Base-by-base conservation (phyloP, 2,797 vertebrate genomes). In the Mormyrus proboscirostris region DNA sequence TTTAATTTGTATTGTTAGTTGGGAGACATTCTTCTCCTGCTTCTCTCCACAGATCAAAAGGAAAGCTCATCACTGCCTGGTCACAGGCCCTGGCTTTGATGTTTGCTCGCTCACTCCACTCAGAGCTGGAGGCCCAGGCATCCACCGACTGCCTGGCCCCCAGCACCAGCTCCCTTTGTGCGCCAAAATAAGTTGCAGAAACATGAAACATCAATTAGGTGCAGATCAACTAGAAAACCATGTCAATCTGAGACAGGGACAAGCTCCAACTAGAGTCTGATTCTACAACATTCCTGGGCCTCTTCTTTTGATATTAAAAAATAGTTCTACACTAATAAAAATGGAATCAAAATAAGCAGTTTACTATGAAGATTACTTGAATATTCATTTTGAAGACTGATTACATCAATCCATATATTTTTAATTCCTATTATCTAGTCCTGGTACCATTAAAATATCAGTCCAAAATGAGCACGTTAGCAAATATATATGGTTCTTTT, bases 21-120 rank as follows among this genome's bases (percentile, higher is more conserved):
- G 90, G 3, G 89, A 92, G 91, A 91, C 82, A 89, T 90, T 92
- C 47, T 88, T 91, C 91, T 59, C 2, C 47, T 86, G 89, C 53
- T 91, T 90, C 91, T 90, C 90, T 91, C 19, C 95, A 91, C 93
- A 96, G 94, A 96, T 96, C 95, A 96, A 97, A 96, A 95, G 94
- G 91, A 94, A 94, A 93, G 53, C 92, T 92, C 95, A 94, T 95
- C 93, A 94, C 93, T 94, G 88, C 93, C 94, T 84, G 91, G 94
- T 94, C 92, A 92, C 92, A 94, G 94, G 92, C 93, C 91, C 91
- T 88, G 49, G 93, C 96, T 96, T 97, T 96, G 96, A 96, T 95
- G 95, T 96, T 90, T 79, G 86, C 93, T 91, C 91, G 91, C 89
- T 88, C 89, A 10, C 87, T 88, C 93, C 94, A 92, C 93, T 95